phyloP scores from a whole-genome alignment of 2,888 invertebrate genomes.

The Scaptomyza polygonia region DNA sequence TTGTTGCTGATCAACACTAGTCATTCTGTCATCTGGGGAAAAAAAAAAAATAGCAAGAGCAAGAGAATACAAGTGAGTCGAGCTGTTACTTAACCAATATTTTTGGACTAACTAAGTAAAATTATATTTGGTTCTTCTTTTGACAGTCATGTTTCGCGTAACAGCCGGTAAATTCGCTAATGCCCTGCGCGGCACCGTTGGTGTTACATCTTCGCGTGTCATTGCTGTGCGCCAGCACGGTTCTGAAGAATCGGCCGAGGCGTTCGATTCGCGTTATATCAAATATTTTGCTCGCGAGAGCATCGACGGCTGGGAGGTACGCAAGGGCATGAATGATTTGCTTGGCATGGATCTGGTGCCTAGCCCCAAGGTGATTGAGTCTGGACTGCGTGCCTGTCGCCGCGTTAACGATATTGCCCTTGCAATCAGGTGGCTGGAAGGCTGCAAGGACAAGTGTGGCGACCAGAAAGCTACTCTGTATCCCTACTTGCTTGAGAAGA shows the following conservation, averaged over 20 bases:
- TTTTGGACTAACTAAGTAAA: conserved; percentile 48
- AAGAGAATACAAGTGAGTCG: conserved; percentile 66
- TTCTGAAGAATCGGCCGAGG: conserved; percentile 91
- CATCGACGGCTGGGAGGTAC: conserved; percentile 97
- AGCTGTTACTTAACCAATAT: conserved; percentile 78
- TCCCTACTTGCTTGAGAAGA: conserved; percentile 94
- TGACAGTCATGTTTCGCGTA: conserved; percentile 85
- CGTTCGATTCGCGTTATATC: conserved; percentile 93
- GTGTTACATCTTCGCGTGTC: conserved; percentile 71
- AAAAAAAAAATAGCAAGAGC: conserved; percentile 66
- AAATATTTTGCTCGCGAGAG: conserved; percentile 93
- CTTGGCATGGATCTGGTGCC: conserved; percentile 96
- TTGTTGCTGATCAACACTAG: conserved; percentile 26
- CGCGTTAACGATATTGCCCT: conserved; percentile 97
- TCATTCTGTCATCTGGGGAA: conserved; percentile 46
- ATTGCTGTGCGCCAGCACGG: conserved; percentile 84
- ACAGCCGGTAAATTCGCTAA: conserved; percentile 84
- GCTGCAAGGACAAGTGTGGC: conserved; percentile 95
- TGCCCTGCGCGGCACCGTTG: conserved; percentile 81
- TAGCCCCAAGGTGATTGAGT: conserved; percentile 94
- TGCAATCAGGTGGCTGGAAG: conserved; percentile 96
- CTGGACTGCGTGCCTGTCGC: conserved; percentile 95
- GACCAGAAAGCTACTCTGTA: conserved; percentile 90
- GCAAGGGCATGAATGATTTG: conserved; percentile 95
- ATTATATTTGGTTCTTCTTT: conserved; percentile 16